A percentile compares a stretch with the other conserved stretches of the same genome.
Evolutionary conservation across 2,797 vertebrate species (phyloP).

Genomic region (Ciconia nigra): DNA sequence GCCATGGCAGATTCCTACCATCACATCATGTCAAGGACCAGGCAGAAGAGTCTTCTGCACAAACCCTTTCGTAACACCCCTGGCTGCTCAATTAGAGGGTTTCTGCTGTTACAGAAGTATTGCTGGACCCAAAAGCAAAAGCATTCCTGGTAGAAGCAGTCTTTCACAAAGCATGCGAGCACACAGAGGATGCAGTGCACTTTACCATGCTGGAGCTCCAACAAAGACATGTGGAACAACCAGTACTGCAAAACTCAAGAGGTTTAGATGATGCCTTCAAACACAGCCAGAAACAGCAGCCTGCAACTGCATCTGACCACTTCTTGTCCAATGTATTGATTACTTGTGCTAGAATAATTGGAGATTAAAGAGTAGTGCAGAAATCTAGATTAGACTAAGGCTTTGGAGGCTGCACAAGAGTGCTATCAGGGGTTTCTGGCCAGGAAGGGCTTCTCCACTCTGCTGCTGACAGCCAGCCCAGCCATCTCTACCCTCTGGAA

Average conservation of each 20-base stretch:
- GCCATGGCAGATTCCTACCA: fast-evolving
- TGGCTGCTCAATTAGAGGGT: neutral
- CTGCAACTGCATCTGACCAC: neutral
- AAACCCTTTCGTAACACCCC: too few relatives aligned
- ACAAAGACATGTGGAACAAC: neutral
- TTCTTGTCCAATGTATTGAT: fast-evolving
- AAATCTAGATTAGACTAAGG: neutral
- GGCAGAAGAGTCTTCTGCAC: neutral
- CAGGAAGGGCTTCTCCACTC: neutral
- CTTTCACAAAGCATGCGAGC: neutral
- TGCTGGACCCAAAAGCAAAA: neutral
- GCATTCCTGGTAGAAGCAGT: neutral
- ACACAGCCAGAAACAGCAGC: neutral
- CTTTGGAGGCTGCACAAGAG: neutral
- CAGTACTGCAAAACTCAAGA: neutral
- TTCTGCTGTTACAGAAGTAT: neutral
- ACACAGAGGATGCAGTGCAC: neutral
- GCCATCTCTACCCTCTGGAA: neutral
- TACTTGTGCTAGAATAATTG: neutral
- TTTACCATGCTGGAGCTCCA: neutral
- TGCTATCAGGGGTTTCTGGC: neutral
- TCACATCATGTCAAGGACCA: neutral
- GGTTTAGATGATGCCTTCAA: neutral
- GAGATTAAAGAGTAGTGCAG: neutral
- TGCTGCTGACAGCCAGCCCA: neutral